These are phyloP conservation scores for Trididemnum clinides DNA, from an alignment of 23 tunicate species.

Conservation along the genomic window DNA sequence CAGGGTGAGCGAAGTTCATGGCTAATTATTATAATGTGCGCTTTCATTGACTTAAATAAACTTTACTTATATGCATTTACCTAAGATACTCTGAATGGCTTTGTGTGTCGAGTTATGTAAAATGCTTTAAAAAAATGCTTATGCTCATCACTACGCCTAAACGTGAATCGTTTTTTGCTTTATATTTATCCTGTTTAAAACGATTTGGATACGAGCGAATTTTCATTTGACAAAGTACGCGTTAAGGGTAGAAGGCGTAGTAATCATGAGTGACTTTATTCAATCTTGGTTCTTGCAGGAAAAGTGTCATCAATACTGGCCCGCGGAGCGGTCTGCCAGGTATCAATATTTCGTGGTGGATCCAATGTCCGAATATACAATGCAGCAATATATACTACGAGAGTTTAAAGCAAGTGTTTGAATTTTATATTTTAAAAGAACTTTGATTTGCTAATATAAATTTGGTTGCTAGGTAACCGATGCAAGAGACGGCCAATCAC, in stretches of 20 bases:
- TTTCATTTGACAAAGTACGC: too few species aligned
- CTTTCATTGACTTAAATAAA: too few species aligned
- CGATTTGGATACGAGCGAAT: too few species aligned
- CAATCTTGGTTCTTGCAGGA: slow-evolving; percentile 45
- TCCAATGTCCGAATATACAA: slow-evolving; percentile 87
- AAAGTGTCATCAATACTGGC: slow-evolving; percentile 99
- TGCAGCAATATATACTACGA: slow-evolving; percentile 88
- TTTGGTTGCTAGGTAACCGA: slow-evolving; percentile 84
- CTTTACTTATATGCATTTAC: too few species aligned
- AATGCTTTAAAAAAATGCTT: too few species aligned
- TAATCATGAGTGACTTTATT: not conserved
- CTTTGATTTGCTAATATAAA: not conserved
- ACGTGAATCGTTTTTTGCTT: too few species aligned
- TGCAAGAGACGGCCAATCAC: slow-evolving; percentile 97
- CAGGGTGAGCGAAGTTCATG: slow-evolving; percentile 93
- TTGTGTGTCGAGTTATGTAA: too few species aligned
- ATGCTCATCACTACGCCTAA: too few species aligned
- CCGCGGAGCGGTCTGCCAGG: slow-evolving; percentile 85
- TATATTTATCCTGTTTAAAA: too few species aligned
- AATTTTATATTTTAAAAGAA: not conserved
- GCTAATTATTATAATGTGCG: too few species aligned
- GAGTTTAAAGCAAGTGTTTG: slow-evolving; percentile 78
- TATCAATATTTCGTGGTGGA: slow-evolving; percentile 99
- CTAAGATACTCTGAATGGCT: too few species aligned
- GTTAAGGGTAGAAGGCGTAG: not conserved